A percentile compares a stretch with the other conserved stretches of the same genome.
Conservation (phyloP, 2,113 vertebrate genomes). For the Tamias sibiricus region DNA sequence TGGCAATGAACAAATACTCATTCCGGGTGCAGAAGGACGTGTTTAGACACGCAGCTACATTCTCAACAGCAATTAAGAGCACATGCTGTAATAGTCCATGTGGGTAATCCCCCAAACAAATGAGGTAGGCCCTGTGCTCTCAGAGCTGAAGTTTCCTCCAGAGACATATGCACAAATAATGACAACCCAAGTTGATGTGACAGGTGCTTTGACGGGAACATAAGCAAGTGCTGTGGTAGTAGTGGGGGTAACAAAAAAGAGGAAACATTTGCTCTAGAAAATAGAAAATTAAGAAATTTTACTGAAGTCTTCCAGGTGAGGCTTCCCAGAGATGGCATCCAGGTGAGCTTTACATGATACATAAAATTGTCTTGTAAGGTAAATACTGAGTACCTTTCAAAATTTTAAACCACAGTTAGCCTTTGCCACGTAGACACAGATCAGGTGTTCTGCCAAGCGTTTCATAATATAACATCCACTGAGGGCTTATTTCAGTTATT, state of each 20-base stretch:
- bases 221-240: neutral
- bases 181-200: neutral
- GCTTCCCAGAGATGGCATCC: neutral
- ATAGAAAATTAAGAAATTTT: neutral
- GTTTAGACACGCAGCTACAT: neutral
- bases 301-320: neutral
- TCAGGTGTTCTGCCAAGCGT: neutral
- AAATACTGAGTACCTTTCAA: neutral
- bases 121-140: too few species aligned
- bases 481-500: neutral
- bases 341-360: neutral
- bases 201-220: neutral
- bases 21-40: neutral
- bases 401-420: neutral
- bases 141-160: neutral
- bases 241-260: neutral
- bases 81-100: fast-evolving
- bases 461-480: neutral
- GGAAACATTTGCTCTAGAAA: neutral
- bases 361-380: neutral
- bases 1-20: neutral
- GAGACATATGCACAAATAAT: neutral
- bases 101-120: neutral
- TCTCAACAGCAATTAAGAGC: neutral
- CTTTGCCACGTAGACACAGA: neutral